A percentile compares a stretch with the other conserved stretches of the same genome.
phyloP scores from a whole-genome alignment of 2,888 invertebrate species.

The Epistrophe eligans region DNA sequence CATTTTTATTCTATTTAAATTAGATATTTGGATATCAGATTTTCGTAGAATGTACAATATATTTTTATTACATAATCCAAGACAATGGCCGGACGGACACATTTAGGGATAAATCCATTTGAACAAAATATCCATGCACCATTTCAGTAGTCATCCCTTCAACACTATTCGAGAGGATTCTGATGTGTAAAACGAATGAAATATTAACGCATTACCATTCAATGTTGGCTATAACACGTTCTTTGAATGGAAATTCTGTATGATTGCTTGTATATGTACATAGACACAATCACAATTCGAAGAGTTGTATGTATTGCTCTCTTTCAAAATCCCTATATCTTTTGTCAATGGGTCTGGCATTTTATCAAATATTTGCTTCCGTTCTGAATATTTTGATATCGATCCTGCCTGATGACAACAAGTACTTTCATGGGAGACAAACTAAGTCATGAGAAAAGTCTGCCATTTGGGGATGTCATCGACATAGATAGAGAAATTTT shows the following conservation, averaged over 20 bases:
- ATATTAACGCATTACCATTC: slow-evolving; percentile 18
- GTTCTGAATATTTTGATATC: background rate
- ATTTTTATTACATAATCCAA: slow-evolving; percentile 16
- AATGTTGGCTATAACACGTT: slow-evolving; percentile 11
- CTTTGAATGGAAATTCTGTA: background rate
- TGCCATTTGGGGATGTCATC: slow-evolving; percentile 9
- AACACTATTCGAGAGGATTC: background rate
- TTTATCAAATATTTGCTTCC: slow-evolving; percentile 1
- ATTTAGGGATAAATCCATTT: slow-evolving; percentile 3
- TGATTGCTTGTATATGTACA: slow-evolving; percentile 7
- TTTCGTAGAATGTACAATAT: background rate
- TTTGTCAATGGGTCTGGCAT: slow-evolving; percentile 11
- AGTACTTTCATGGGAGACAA: background rate
- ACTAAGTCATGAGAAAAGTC: slow-evolving; percentile 2
- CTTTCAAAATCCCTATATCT: background rate
- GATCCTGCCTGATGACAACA: background rate
- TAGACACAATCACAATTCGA: slow-evolving; percentile 9
- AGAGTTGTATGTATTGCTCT: background rate
- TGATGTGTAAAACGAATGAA: slow-evolving; percentile 4
- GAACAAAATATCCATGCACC: background rate
- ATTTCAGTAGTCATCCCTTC: background rate
- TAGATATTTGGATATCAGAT: background rate
- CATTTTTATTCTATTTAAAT: background rate
- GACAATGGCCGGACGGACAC: background rate
- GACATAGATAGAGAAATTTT: background rate